Conservation (phyloP, 2,797 vertebrate genomes). For the Serranus cabrilla region DNA sequence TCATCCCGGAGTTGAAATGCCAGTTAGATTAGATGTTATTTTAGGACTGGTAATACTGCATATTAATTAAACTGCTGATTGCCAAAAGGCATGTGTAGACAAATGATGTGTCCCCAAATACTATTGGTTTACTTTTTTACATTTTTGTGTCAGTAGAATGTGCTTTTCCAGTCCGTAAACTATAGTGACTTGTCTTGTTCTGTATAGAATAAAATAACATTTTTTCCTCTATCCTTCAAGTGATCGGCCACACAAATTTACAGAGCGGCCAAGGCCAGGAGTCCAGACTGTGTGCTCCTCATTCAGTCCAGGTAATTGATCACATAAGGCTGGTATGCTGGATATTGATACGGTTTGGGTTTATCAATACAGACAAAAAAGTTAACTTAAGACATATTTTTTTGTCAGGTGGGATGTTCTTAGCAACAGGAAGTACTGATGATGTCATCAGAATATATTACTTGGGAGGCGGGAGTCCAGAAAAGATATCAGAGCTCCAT, state of each 20-base stretch:
- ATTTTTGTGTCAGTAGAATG: not conserved
- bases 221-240: slow-evolving; percentile 78
- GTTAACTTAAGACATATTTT: not conserved
- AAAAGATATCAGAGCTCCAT: slow-evolving; percentile 95
- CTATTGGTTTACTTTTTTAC: no score
- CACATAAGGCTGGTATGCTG: not conserved
- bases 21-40: not conserved
- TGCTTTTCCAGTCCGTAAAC: not conserved
- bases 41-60: not conserved
- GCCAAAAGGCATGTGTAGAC: not conserved
- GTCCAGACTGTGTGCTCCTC: slow-evolving; percentile 98
- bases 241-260: slow-evolving; percentile 95
- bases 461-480: slow-evolving; percentile 93
- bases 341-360: slow-evolving; percentile 4
- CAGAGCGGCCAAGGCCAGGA: slow-evolving; percentile 94
- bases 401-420: slow-evolving; percentile 94
- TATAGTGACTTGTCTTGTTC: not conserved
- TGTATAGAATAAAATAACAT: slow-evolving; percentile 8
- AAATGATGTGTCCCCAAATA: no score
- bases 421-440: slow-evolving; percentile 98
- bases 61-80: not conserved
- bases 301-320: slow-evolving; percentile 93
- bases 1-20: slow-evolving; percentile 25
- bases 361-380: not conserved
- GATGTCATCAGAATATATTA: slow-evolving; percentile 98